These are phyloP conservation scores for Nibea coibor DNA, from an alignment of 2,113 vertebrate genomes.

Conservation along the genomic window DNA sequence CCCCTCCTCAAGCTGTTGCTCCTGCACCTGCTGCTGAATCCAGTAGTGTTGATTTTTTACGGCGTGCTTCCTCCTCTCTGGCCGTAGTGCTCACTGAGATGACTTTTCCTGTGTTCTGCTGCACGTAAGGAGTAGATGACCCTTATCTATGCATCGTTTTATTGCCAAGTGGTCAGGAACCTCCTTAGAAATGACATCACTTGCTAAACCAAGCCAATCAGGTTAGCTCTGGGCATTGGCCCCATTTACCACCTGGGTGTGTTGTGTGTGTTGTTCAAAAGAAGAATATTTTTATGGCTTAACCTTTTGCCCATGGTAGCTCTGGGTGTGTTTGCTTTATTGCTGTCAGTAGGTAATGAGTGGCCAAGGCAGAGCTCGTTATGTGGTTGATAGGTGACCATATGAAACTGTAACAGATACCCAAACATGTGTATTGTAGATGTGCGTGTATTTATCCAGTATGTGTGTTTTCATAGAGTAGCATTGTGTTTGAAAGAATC, in stretches of 20 bases:
- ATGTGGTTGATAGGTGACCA: slow-evolving; percentile 72
- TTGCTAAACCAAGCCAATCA: slow-evolving; percentile 69
- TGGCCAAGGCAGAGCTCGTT: slow-evolving; percentile 64
- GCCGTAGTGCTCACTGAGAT: neutral
- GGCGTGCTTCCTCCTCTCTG: neutral
- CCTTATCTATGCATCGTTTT: slow-evolving; percentile 62
- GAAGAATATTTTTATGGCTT: slow-evolving; percentile 67
- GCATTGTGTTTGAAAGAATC: neutral
- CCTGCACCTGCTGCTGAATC: slow-evolving; percentile 7
- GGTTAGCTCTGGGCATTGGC: slow-evolving; percentile 31
- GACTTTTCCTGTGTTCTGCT: slow-evolving; percentile 11
- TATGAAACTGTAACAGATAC: slow-evolving; percentile 18
- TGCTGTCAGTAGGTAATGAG: slow-evolving; percentile 74
- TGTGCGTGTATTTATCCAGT: neutral
- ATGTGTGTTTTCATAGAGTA: slow-evolving; percentile 9
- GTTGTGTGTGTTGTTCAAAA: slow-evolving; percentile 57
- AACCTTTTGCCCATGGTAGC: slow-evolving; percentile 75
- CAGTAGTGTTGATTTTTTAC: neutral
- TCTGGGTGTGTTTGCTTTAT: slow-evolving; percentile 71
- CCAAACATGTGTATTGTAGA: slow-evolving; percentile 33
- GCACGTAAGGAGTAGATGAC: slow-evolving; percentile 29
- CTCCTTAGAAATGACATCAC: slow-evolving; percentile 64
- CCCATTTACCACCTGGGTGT: slow-evolving; percentile 64
- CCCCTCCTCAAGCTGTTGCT: neutral
- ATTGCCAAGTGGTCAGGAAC: slow-evolving; percentile 37